Conservation (phyloP, 2,888 invertebrate species). For the Apocheima hispidaria region DNA sequence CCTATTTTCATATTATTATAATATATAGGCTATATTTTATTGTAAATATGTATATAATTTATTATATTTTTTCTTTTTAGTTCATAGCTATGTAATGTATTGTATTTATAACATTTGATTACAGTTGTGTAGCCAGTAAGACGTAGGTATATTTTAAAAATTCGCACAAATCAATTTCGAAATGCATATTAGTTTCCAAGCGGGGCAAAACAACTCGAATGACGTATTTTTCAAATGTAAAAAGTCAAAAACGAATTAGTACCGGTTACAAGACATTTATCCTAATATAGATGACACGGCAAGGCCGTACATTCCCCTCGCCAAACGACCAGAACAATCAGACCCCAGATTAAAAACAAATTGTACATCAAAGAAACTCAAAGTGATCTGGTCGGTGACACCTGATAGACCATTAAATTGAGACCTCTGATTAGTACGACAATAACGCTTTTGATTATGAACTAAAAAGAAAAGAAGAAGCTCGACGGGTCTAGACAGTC, state of each 20-base stretch:
- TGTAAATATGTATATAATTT: no score
- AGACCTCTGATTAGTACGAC: conserved; percentile 38
- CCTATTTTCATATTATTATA: no score
- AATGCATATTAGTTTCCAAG: conserved; percentile 1
- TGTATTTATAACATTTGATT: no score
- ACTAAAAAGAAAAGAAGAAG: conserved; percentile 9
- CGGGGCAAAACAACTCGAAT: conserved; percentile 23
- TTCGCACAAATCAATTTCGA: neutral
- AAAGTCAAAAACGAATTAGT: conserved; percentile 25
- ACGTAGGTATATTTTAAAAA: neutral
- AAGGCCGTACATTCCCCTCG: conserved; percentile 65
- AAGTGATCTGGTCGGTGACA: conserved; percentile 12
- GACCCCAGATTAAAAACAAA: conserved; percentile 6
- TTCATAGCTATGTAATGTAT: no score
- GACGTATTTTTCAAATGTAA: conserved; percentile 26
- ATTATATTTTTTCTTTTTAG: no score
- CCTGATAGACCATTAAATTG: conserved; percentile 27
- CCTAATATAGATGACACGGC: conserved; percentile 50
- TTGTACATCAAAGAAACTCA: conserved; percentile 11
- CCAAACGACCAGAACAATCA: conserved; percentile 30
- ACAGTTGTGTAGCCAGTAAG: no score
- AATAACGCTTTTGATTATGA: conserved; percentile 8
- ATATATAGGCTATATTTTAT: no score
- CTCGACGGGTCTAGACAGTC: conserved; percentile 22
- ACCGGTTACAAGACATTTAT: conserved; percentile 44